Evolutionary conservation across 53 echinoderm and acorn worm genomes (phyloP), one percentile per base, ranked within the genome.

Genomic region (Actinopyga echinites): DNA sequence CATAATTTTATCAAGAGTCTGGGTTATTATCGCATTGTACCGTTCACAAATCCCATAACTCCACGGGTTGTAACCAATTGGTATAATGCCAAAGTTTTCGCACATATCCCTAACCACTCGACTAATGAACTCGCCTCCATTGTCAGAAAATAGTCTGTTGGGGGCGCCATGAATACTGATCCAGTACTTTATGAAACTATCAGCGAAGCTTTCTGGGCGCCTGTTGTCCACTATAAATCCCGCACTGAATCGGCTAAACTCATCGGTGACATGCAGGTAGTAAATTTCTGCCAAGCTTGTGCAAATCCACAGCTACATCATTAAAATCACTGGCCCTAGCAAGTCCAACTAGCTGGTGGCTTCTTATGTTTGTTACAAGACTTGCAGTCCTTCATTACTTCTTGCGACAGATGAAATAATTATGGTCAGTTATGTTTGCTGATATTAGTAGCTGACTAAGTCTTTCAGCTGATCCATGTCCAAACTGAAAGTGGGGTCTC

Each of bases 261-360:
- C 64, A 38, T 88, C 88, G 36, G 75, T 88, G 79, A 88, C 59
- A 31, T 88, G 88, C 44, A 88, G 38, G 57, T 82, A 87, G 49
- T 19, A 56, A 82, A 4, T 82, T 71, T 4, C 74, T 79, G 11
- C 44, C 87, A 81, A 80, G 80, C 69, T 80, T 13, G 21, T 44
- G 64, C 44, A 80, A 49, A 38, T 87, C 74, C 73, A 82, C 67
- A n/a, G 88, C 88, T 2, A 83, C 79, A 55, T 88, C 88, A 88
- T 88, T 88, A 69, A 88, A 83, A 30, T 78, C 73, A 20, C 66
- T 88, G 4, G 88, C 88, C 61, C 83, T 31, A 11, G 37, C 4
- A 30, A 67, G 37, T 35, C 4, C 68, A 23, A 67, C 83, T 57
- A 45, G 88, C 26, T 38, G 82, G 81, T 36, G 80, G 61, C 53